Percentiles rank a stretch among this genome's conserved stretches.
phyloP scores from a whole-genome alignment of 2,888 invertebrate species.

The Stenichneumon culpator region DNA sequence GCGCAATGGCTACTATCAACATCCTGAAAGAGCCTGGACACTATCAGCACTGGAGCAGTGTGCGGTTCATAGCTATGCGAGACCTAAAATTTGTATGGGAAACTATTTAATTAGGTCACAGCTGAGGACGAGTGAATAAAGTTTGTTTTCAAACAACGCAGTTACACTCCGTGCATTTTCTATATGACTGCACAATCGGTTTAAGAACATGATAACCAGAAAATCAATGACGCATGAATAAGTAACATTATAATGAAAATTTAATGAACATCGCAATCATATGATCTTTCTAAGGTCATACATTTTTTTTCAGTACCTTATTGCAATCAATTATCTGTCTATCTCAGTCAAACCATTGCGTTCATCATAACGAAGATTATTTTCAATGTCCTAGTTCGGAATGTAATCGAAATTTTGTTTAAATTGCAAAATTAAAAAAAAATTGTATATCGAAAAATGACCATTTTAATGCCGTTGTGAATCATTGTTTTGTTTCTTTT shows the following conservation, averaged over 20 bases:
- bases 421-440: no score
- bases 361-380: no score
- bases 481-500: no score
- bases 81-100: background rate
- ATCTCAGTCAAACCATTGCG: no score
- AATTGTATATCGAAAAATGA: no score
- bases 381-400: no score
- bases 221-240: background rate
- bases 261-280: background rate
- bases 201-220: background rate
- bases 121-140: background rate
- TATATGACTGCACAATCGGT: background rate
- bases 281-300: background rate
- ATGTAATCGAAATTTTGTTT: no score
- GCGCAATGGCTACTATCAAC: conserved; percentile 6
- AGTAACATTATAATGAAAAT: background rate
- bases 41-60: background rate
- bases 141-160: background rate
- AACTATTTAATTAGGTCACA: background rate
- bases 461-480: no score
- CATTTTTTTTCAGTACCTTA: background rate
- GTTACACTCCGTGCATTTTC: background rate
- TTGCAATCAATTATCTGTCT: background rate
- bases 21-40: conserved; percentile 3
- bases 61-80: background rate